These are phyloP conservation scores for Eolophus roseicapilla DNA, from an alignment of 2,113 vertebrate genomes.

Conservation along the genomic window DNA sequence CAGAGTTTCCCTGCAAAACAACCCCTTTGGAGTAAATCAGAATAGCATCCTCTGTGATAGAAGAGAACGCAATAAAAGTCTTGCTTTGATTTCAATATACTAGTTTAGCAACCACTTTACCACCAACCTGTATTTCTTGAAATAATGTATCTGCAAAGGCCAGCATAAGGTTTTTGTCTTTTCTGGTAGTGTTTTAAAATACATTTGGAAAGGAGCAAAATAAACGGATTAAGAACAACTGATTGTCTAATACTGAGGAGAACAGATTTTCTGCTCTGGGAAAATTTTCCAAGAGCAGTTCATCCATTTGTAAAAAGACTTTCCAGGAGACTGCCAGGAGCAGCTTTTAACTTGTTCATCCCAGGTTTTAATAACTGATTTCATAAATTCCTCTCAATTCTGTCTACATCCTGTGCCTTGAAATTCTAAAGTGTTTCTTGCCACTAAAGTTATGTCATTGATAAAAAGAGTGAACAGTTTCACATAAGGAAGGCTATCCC, in stretches of 20 bases:
- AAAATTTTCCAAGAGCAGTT: slow-evolving; percentile 19
- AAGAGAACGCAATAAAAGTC: background rate
- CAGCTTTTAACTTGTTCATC: slow-evolving; percentile 1
- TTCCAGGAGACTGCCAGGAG: background rate
- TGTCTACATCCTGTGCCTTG: background rate
- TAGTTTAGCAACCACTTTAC: background rate
- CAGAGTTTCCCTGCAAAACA: background rate
- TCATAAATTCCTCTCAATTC: background rate
- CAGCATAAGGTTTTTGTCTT: background rate
- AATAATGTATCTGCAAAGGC: background rate
- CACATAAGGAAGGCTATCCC: background rate
- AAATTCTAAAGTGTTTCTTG: background rate
- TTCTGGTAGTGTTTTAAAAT: background rate
- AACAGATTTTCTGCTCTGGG: slow-evolving; percentile 18
- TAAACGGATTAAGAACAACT: background rate
- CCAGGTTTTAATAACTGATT: background rate
- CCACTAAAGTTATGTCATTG: background rate
- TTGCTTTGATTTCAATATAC: background rate
- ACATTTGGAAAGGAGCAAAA: background rate
- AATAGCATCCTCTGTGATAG: background rate
- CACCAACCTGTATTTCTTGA: background rate
- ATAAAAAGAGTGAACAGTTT: background rate
- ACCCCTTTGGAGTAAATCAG: background rate
- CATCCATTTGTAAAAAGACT: background rate
- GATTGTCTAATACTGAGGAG: background rate